Conservation (phyloP, 2,888 invertebrate species). For the Selenia dentaria region DNA sequence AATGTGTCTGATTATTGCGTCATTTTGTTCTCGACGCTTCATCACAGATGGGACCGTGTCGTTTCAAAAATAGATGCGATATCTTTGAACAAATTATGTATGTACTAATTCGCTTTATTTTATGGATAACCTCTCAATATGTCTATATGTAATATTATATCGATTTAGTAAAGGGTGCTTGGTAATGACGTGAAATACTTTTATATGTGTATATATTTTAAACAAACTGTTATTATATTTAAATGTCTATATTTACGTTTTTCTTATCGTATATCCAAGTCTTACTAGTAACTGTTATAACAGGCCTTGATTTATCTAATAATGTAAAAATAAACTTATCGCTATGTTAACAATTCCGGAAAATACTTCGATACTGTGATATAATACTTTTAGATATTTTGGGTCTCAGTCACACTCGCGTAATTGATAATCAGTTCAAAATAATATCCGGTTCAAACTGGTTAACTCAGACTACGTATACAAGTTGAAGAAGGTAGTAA, state of each 20-base stretch:
- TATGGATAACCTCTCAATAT: not conserved
- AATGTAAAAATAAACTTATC: not conserved
- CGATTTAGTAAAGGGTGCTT: conserved; percentile 21
- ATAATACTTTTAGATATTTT: conserved; percentile 2
- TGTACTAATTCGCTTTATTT: not conserved
- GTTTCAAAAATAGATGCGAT: conserved; percentile 23
- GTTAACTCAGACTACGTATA: too few species aligned
- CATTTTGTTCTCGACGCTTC: conserved; percentile 25
- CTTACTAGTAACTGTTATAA: too few species aligned
- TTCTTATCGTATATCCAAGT: not conserved
- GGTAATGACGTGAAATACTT: conserved; percentile 14
- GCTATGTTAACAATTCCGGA: not conserved
- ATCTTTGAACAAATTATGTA: conserved; percentile 8
- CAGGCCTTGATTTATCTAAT: too few species aligned
- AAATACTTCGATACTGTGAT: conserved; percentile 13
- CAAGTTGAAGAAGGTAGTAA: too few species aligned
- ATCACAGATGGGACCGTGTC: conserved; percentile 15
- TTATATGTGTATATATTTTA: conserved; percentile 10
- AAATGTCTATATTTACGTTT: too few species aligned
- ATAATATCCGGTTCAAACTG: not conserved
- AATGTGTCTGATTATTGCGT: conserved; percentile 29
- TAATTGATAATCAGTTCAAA: not conserved
- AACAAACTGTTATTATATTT: too few species aligned
- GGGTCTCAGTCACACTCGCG: not conserved
- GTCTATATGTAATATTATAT: conserved; percentile 5